Evolutionary conservation across 2,888 invertebrate genomes (phyloP).

Genomic region (Pseudococcus viburni): DNA sequence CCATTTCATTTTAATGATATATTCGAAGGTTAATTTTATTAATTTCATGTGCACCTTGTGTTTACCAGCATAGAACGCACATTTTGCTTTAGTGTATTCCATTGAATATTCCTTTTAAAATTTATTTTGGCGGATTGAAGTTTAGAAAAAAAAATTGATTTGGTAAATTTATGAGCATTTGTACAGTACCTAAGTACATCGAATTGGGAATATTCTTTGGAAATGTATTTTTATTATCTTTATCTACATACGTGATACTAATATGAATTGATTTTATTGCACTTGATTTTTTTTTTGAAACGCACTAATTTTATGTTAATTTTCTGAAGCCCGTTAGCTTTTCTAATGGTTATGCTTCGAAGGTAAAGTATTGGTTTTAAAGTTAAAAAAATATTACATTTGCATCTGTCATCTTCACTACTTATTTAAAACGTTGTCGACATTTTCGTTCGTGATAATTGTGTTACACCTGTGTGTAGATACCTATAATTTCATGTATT

Average conservation of each 20-base stretch:
- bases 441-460: background rate
- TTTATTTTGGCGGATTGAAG: background rate
- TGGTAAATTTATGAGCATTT: background rate
- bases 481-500: too few relatives aligned
- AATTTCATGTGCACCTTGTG: background rate
- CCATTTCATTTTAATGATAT: background rate
- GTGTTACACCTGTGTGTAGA: background rate
- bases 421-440: background rate
- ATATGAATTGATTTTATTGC: constrained; percentile 28
- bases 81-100: background rate
- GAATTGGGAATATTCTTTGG: constrained; percentile 3
- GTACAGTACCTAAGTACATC: background rate
- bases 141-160: background rate
- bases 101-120: constrained; percentile 2
- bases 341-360: constrained; percentile 93
- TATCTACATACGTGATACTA: background rate
- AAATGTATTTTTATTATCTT: background rate
- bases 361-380: constrained; percentile 80
- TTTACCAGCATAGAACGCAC: background rate
- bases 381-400: constrained; percentile 30
- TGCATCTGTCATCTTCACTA: background rate
- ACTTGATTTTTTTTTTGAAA: constrained; percentile 65
- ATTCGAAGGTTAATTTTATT: background rate
- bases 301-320: constrained; percentile 69
- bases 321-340: constrained; percentile 89